Evolutionary conservation across 1,140 invertebrate genomes (phyloP), one percentile per base, ranked within the genome.

Genomic region (Oscheius sp.): DNA sequence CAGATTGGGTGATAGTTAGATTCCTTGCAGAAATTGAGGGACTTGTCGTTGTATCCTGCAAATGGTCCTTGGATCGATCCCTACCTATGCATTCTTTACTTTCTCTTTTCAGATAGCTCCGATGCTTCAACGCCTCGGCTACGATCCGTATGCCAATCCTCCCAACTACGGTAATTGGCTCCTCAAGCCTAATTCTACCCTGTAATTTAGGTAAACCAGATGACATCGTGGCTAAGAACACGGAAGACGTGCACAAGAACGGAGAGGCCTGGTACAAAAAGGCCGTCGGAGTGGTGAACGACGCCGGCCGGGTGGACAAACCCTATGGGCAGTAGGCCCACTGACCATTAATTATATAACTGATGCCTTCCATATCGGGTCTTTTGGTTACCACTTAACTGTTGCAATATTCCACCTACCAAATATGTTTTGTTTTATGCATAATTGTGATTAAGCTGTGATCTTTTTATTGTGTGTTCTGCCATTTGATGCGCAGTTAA

Each of bases 81-180:
- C n/a, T n/a, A n/a, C n/a, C n/a, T n/a, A n/a, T n/a, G 38, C n/a
- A 7, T 55, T 20, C 7, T 23, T 55, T 55, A 20, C 28, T 23
- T 55, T 55, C 10, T 55, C 7, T 13, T 13, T 55, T 55, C 28
- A 55, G 32, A 78, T 82, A 35, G 76, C 79, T 1, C 81, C 81
- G 3, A 82, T 82, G 81, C 63, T 82, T 7, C 63, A 46, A 34
- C 72, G 69, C 31, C 72, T 82, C 3, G 82, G 82, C 32, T 82
- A 82, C 52, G 82, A 82, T 68, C 80, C 80, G 4, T 69, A 77
- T 46, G 82, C 90, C 79, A 95, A 95, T 88, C 93, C 93, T 64
- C 94, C 94, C 46, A 89, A 90, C 82, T 97, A 97, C 86, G 92
- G 92, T 63, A 89, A 45, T n/a, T n/a, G n/a, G n/a, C n/a, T n/a